Evolutionary conservation across 2,888 invertebrate species (phyloP).

Genomic region (Odontomyia ornata): DNA sequence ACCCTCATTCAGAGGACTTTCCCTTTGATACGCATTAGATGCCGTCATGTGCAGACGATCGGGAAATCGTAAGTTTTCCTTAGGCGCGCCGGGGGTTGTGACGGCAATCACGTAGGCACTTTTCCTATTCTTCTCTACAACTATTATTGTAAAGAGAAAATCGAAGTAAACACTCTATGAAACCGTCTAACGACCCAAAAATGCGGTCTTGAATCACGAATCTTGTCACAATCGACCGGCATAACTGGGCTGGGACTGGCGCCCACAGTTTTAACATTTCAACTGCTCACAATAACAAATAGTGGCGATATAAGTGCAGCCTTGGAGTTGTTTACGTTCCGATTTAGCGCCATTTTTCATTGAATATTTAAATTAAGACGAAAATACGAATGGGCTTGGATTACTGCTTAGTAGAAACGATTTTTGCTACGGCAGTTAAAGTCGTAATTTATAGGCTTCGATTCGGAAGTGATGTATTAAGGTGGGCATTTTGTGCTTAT

Average conservation of each 20-base stretch:
- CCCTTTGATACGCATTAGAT: not conserved
- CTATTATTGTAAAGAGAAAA: not conserved
- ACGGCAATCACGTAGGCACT: slow-evolving; percentile 27
- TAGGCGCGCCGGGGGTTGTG: not conserved
- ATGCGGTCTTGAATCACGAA: not conserved
- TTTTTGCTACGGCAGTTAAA: not conserved
- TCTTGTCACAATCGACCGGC: not conserved
- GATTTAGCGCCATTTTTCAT: not conserved
- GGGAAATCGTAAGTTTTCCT: not conserved
- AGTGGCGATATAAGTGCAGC: not conserved
- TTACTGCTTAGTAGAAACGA: not conserved
- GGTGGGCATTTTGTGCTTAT: not conserved
- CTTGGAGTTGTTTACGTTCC: slow-evolving; percentile 39
- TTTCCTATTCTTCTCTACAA: slow-evolving; percentile 1
- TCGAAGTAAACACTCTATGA: not conserved
- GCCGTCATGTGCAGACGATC: not conserved
- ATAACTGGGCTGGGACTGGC: not conserved
- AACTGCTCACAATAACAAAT: not conserved
- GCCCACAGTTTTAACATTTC: not conserved
- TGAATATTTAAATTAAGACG: not conserved
- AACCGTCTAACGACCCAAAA: not conserved
- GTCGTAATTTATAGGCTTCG: not conserved
- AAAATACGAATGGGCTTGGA: not conserved
- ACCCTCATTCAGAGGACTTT: not conserved
- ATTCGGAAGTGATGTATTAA: not conserved